Evolutionary conservation across 2,888 invertebrate species (phyloP), one percentile per base, ranked within the genome.

Genomic region (Alentia gelatinosa): DNA sequence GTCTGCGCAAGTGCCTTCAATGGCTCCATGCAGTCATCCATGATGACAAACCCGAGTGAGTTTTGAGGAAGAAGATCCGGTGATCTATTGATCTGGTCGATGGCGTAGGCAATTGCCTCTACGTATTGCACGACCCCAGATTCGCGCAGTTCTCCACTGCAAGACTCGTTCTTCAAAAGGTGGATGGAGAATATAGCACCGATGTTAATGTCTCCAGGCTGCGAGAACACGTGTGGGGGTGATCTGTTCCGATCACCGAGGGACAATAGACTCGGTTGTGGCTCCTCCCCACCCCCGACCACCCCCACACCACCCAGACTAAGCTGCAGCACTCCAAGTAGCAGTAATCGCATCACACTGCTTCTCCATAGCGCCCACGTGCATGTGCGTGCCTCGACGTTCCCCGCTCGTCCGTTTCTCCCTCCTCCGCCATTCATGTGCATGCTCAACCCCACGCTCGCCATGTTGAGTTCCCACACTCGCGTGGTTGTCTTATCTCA

Each of bases 1-100:
- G 94, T 93, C 50, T 93, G 92, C 1, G 91, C 92, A n/a, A 94
- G 89, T 5, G 95, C 94, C 0, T 93, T 93, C 4, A 92, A 94
- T 33, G 93, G 92, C 84, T 93, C 94, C 37, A 92, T 92, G 84
- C 95, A 95, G 92, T 94, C 94, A 90, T 95, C 94, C 63, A 94
- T 88, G 37, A 94, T 92, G 47, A 93, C 93, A 83, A 92, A 94
- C 0, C 95, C 95, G 19, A 95, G 92, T 3, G 89, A 92, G 0
- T 94, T 42, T 68, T 93, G 92, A 0, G 93, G 93, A 39, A 95
- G 91, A 26, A 94, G 68, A 26, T 63, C 33, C 7, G 47, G 89
- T 56, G 91, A 83, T n/a, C 84, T 88, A 92, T 95, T 95, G 79
- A 95, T 93, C 84, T 93, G 75, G 0, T 93, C 79, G 9, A 95